phyloP scores from a whole-genome alignment of 2,113 vertebrate genomes.

The Cebus imitator region DNA sequence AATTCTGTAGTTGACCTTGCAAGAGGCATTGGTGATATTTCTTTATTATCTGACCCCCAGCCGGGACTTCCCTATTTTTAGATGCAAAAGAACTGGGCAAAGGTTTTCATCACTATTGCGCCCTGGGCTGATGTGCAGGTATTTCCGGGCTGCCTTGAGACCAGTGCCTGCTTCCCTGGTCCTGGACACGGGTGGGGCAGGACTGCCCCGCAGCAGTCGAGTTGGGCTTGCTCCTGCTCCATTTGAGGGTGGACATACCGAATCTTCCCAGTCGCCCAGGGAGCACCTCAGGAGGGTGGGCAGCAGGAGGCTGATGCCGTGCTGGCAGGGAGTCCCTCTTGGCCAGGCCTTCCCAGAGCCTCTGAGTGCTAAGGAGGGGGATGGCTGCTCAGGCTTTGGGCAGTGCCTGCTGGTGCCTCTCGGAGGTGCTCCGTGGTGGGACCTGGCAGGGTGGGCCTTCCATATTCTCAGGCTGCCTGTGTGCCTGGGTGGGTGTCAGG shows the following conservation, averaged over 20 bases:
- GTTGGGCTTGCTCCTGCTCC: no score
- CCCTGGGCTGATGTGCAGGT: not conserved
- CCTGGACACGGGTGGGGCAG: rapidly evolving
- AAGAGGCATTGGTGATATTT: rapidly evolving
- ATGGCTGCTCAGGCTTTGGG: no score
- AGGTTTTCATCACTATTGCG: rapidly evolving
- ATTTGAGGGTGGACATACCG: rapidly evolving
- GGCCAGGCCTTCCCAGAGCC: not conserved
- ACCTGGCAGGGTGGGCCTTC: rapidly evolving
- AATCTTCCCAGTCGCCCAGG: no score
- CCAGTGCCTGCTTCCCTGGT: not conserved
- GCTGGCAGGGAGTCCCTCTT: not conserved
- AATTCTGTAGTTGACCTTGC: rapidly evolving
- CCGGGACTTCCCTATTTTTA: not conserved
- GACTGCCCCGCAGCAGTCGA: not conserved
- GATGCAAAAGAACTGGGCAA: rapidly evolving
- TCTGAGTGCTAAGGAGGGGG: not conserved
- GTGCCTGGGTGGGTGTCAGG: not conserved
- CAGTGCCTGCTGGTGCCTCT: not conserved
- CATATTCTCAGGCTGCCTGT: not conserved
- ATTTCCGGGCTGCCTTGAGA: not conserved
- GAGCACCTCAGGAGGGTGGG: no score
- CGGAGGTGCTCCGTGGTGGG: not conserved
- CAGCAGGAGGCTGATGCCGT: rapidly evolving
- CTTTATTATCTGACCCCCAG: rapidly evolving